Evolutionary conservation across 2,797 vertebrate genomes (phyloP), one percentile per base, ranked within the genome.

Genomic region (Fringilla coelebs): DNA sequence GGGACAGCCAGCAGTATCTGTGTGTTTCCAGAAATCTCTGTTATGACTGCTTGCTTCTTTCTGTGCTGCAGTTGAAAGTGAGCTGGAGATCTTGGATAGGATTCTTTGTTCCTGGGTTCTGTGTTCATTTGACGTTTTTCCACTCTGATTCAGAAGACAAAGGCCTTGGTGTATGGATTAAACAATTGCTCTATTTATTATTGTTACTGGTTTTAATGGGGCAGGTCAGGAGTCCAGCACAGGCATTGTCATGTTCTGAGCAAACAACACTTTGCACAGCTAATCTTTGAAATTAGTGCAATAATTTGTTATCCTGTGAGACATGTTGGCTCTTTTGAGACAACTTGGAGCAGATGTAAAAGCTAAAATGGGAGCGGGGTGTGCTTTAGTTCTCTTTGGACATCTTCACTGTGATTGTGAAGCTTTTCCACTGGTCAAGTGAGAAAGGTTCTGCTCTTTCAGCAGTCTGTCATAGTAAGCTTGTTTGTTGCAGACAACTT

Each of bases 111-210:
- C 75, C 76, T 72, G 90, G 75, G 78, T 88, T 91, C 80, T 63
- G 81, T 81, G 85, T 94, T 94, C 90, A 46, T 87, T 58, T 83
- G 79, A 78, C 26, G 40, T 88, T 93, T 94, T 96, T 91, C 95
- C 86, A 74, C 81, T 92, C 93, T 90, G 68, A 58, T 79, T 95
- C 68, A 73, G 55, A 96, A 96, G 90, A 97, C 97, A 97, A 94
- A 97, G 94, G 83, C 81, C 45, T 78, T 65, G 71, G 60, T 96
- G 92, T 96, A 43, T 57, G 85, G 82, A 52, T 63, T 48, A 71
- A 85, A 95, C 94, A 97, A 60, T 74, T 71, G 77, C 71, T 93
- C 85, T 65, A n/a, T 97, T 97, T 90, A 83, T 87, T 88, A 20
- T 90, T 92, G 58, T 94, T 71, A 28, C n/a, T 65, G 88, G 52